Evolutionary conservation across 2,113 vertebrate species (phyloP), one percentile per base, ranked within the genome.

Genomic region (Syngnathus typhle): DNA sequence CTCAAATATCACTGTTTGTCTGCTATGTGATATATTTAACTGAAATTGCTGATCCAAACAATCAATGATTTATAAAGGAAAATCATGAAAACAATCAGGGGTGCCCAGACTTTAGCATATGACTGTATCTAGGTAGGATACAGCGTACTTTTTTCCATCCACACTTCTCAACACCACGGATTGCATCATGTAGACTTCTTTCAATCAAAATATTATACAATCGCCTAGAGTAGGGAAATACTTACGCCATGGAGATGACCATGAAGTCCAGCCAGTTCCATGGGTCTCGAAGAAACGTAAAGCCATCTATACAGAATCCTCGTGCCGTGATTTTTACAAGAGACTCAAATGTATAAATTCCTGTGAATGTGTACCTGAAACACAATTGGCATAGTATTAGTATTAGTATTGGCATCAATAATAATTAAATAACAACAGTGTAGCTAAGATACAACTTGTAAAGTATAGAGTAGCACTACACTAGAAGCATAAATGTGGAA

Each of bases 251-350:
- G 83, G 95, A 97, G 90, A 99, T 99, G 67, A 99, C 96, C 67
- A 97, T 98, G 91, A 99, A 99, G 85, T 99, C 96, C 86, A 99
- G 86, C 96, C 96, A 99, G 93, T 99, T 99, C 96, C 96, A 99
- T 0, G 96, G 93, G 18, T 99, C 96, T 67, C 96, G 88, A 36
- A 99, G 93, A 89, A 99, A 99, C 52, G 96, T 99, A 79, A 98
- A 99, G 36, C 91, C 91, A 9, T 98, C 96, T 95, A 99, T 98
- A 89, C 94, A 96, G 93, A 99, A 99, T 71, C 96, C 96, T 91
- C 96, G 92, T 0, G 96, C 96, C 10, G 92, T 89, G 81, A 99
- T 99, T 91, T 99, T 99, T 91, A 97, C 94, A 82, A 98, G 94
- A 60, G 96, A 98, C 80, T 98, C 96, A 61, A 98, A 98, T 0